phyloP scores from a whole-genome alignment of 1,140 invertebrate genomes.

The Drosophila azteca region DNA sequence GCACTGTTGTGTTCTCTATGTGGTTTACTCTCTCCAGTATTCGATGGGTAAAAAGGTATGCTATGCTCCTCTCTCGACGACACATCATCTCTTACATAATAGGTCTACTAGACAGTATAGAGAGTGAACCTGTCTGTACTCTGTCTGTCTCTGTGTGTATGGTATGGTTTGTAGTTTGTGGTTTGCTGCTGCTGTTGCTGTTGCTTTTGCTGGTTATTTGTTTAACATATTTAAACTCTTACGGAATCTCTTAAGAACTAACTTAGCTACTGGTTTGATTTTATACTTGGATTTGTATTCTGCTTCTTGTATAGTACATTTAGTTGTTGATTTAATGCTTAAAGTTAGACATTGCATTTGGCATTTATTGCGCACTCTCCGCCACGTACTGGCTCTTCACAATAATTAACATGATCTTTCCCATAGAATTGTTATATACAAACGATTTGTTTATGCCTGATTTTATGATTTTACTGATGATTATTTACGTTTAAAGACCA shows the following conservation, averaged over 20 bases:
- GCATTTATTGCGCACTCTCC: slow-evolving; percentile 75
- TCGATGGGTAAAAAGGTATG: slow-evolving; percentile 77
- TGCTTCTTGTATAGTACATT: slow-evolving; percentile 58
- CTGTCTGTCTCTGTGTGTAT: slow-evolving; percentile 31
- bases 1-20: slow-evolving; percentile 23
- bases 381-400: slow-evolving; percentile 28
- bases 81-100: background rate
- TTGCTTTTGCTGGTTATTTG: slow-evolving; percentile 18
- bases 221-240: slow-evolving; percentile 41
- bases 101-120: slow-evolving; percentile 42
- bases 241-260: slow-evolving; percentile 51
- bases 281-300: slow-evolving; percentile 66
- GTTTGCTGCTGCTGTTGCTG: background rate
- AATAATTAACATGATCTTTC: slow-evolving; percentile 58
- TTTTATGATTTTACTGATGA: slow-evolving; percentile 23
- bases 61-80: slow-evolving; percentile 53
- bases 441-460: slow-evolving; percentile 43
- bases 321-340: slow-evolving; percentile 64
- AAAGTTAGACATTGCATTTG: slow-evolving; percentile 78
- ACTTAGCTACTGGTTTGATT: slow-evolving; percentile 59
- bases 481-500: slow-evolving; percentile 47
- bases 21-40: slow-evolving; percentile 51
- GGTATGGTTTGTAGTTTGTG: slow-evolving; percentile 1
- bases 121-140: slow-evolving; percentile 22
- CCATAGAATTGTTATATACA: slow-evolving; percentile 66